These are phyloP conservation scores for Tarsius wallacei DNA, from an alignment of 2,797 vertebrate genomes.

Conservation along the genomic window DNA sequence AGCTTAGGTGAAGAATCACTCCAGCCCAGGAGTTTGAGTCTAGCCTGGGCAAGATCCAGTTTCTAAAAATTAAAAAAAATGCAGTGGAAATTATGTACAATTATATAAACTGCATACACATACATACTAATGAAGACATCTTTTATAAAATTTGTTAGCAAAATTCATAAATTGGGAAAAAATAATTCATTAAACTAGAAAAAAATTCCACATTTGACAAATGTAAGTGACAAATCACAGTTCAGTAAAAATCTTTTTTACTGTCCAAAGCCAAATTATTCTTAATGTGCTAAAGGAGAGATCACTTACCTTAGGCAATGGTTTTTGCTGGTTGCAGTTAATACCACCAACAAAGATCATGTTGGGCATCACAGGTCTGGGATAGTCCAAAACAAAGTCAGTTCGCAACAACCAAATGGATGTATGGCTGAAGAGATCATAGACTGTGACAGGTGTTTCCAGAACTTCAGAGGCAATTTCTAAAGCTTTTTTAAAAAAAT, in stretches of 20 bases:
- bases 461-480: slow-evolving; percentile 75
- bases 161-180: neutral
- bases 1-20: no score
- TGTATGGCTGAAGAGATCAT: slow-evolving; percentile 82
- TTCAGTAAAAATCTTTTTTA: neutral
- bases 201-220: neutral
- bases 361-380: slow-evolving; percentile 93
- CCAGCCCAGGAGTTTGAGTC: no score
- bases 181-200: neutral
- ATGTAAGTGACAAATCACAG: neutral
- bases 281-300: slow-evolving; percentile 80
- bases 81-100: neutral
- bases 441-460: slow-evolving; percentile 68
- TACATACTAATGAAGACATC: no score
- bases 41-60: no score
- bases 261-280: no score
- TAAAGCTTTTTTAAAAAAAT: slow-evolving; percentile 65
- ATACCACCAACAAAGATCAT: slow-evolving; percentile 92
- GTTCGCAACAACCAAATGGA: slow-evolving; percentile 89
- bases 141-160: neutral
- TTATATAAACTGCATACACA: no score
- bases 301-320: slow-evolving; percentile 90
- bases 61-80: no score
- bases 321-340: slow-evolving; percentile 90
- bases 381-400: slow-evolving; percentile 91